A percentile compares a stretch with the other conserved stretches of the same genome.
Conservation (phyloP, 2,797 vertebrate species). For the Kryptolebias ocellatus region DNA sequence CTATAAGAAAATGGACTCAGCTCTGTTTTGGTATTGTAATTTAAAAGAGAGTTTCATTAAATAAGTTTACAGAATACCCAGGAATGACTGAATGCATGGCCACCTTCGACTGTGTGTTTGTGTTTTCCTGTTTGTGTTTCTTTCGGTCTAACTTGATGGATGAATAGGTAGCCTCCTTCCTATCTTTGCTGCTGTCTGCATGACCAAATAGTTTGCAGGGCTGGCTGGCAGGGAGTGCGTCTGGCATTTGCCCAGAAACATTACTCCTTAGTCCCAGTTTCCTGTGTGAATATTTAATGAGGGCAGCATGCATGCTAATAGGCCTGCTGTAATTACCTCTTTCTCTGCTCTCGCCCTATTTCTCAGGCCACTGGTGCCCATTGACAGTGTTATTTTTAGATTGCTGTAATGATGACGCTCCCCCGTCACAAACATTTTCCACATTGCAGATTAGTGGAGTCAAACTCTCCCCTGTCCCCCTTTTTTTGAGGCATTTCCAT, state of each 20-base stretch:
- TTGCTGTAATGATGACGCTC: conserved; percentile 74
- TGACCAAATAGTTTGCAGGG: conserved; percentile 51
- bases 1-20: conserved; percentile 16
- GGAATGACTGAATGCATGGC: conserved; percentile 1
- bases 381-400: conserved; percentile 83
- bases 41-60: conserved; percentile 3
- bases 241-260: conserved; percentile 65
- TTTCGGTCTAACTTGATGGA: conserved; percentile 15
- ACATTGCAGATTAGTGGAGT: conserved; percentile 32
- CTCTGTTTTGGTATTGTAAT: conserved; percentile 31
- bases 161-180: conserved; percentile 23
- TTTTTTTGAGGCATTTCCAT: conserved; percentile 15
- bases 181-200: conserved; percentile 36
- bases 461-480: conserved; percentile 21
- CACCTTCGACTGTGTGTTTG: conserved; percentile 4
- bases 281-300: conserved; percentile 84
- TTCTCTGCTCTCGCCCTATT: conserved; percentile 61
- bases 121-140: conserved; percentile 5
- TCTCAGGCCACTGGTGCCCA: conserved; percentile 61
- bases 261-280: conserved; percentile 66
- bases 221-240: conserved; percentile 46
- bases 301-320: conserved; percentile 74
- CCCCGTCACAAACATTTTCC: conserved; percentile 63
- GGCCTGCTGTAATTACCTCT: conserved; percentile 77
- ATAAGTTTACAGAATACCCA: neutral